These are phyloP conservation scores for Sycophaga agraensis DNA, from an alignment of 1,140 invertebrate genomes.

Conservation along the genomic window DNA sequence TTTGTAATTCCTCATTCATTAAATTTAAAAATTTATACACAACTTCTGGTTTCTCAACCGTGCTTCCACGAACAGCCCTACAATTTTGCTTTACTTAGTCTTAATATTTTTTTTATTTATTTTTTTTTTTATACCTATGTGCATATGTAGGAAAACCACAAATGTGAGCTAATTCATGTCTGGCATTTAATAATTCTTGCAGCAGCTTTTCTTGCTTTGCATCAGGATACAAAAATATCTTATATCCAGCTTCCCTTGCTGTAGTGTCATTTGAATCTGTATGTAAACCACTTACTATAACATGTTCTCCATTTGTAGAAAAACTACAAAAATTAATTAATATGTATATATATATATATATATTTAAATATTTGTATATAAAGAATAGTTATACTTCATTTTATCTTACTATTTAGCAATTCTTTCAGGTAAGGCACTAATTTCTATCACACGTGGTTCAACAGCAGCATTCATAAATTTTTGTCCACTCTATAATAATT, in stretches of 20 bases:
- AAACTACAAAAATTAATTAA: constrained; percentile 63
- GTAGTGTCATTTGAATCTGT: constrained; percentile 78
- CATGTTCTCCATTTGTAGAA: constrained; percentile 68
- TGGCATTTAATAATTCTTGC: constrained; percentile 68
- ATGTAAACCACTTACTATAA: constrained; percentile 76
- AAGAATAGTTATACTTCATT: neutral
- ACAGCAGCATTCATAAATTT: constrained; percentile 80
- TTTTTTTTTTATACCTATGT: constrained; percentile 64
- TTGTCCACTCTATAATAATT: constrained; percentile 77
- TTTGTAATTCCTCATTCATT: constrained; percentile 69
- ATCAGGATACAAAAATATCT: constrained; percentile 81
- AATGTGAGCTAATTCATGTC: constrained; percentile 76
- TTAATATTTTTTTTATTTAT: constrained; percentile 5
- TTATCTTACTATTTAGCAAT: constrained; percentile 73
- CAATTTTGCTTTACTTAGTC: constrained; percentile 32
- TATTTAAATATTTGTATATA: too few species aligned
- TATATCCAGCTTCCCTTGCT: constrained; percentile 87
- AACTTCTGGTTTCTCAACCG: constrained; percentile 77
- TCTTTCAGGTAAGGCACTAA: constrained; percentile 68
- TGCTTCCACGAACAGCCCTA: constrained; percentile 83
- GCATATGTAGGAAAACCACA: constrained; percentile 89
- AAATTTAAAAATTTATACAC: constrained; percentile 79
- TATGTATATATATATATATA: too few species aligned
- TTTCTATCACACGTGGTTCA: constrained; percentile 66
- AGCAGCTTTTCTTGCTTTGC: constrained; percentile 76